Base-by-base conservation (phyloP, 92 coral and sea anemone species). In the Epizoanthus stellaris region DNA sequence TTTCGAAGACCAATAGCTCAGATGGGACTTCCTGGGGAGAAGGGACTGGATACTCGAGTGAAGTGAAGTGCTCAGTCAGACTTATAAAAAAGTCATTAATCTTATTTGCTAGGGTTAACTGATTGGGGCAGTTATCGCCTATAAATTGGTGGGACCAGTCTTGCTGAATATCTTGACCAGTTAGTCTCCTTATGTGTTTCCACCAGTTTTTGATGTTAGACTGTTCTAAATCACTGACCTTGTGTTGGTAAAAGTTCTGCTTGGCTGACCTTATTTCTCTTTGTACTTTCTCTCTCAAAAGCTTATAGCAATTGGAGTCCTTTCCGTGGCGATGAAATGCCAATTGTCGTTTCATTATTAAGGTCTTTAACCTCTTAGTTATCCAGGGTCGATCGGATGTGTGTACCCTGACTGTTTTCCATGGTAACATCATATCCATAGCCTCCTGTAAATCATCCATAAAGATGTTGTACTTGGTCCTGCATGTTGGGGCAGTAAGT, bases 321-420 rank as follows among this genome's bases (percentile, higher is more conserved):
- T 67, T 79, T 30, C 73, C 57, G 66, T 77, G 20, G n/a, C 79
- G 72, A 1, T 20, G 59, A 68, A 86, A 86, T 42, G 80, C 73
- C 5, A 53, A 67, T 64, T 79, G 80, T 2, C 49, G 75, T 72
- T 69, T 77, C 52, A 21, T 63, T 25, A 86, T 79, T 58, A 53
- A 49, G 43, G n/a, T 76, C 66, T 86, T 86, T n/a, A 82, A 21
- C 57, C 23, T 82, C 80, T 82, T 70, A 2, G 87, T 82, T 4
- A 17, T 82, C 80, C 70, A 85, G 3, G 88, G 88, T 25, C 88
- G 63, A 60, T 75, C 88, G 42, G 87, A 42, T 70, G 82, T n/a
- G 71, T 84, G 87, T 14, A 84, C 34, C 20, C 47, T 71, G 9
- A 82, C 39, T 73, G 87, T 21, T 72, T 72, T 84, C 11, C 49